Evolutionary conservation across 1,140 invertebrate genomes (phyloP).

Genomic region (Lepidotrigona ventralis): DNA sequence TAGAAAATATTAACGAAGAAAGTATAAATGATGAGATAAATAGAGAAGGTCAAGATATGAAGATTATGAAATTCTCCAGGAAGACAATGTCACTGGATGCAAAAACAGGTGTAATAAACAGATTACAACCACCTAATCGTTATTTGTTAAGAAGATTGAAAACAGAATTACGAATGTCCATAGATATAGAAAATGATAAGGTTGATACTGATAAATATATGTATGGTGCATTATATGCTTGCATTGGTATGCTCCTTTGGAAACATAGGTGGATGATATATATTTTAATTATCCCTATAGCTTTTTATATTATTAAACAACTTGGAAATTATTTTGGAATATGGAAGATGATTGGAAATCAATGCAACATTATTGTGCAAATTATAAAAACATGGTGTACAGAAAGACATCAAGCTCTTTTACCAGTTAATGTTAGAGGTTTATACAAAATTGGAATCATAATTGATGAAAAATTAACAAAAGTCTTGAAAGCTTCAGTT

Average conservation of each 20-base stretch:
- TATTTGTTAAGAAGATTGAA: constrained; percentile 74
- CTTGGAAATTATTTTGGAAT: constrained; percentile 80
- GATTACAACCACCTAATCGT: constrained; percentile 49
- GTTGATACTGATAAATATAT: constrained; percentile 83
- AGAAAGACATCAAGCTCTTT: constrained; percentile 80
- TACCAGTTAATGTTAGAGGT: constrained; percentile 83
- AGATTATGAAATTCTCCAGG: constrained; percentile 41
- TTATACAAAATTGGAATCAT: constrained; percentile 80
- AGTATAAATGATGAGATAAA: neutral
- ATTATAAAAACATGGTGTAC: constrained; percentile 74
- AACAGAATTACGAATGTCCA: constrained; percentile 80
- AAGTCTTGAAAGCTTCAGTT: constrained; percentile 80
- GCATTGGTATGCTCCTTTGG: constrained; percentile 86
- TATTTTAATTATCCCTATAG: constrained; percentile 84
- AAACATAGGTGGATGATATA: constrained; percentile 86
- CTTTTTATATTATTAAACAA: constrained; percentile 83
- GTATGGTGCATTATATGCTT: constrained; percentile 85
- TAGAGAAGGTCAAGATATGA: constrained; percentile 7
- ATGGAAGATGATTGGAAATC: constrained; percentile 74
- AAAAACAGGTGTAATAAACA: constrained; percentile 8
- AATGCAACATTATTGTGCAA: constrained; percentile 63
- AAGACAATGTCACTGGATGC: constrained; percentile 74
- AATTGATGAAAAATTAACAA: constrained; percentile 78
- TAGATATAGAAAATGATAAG: constrained; percentile 72
- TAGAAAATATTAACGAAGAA: constrained; percentile 8